Percentiles rank a stretch among this genome's conserved stretches.
Evolutionary conservation across 2,888 invertebrate genomes (phyloP).

Genomic region (Zaprionus bogoriensis): DNA sequence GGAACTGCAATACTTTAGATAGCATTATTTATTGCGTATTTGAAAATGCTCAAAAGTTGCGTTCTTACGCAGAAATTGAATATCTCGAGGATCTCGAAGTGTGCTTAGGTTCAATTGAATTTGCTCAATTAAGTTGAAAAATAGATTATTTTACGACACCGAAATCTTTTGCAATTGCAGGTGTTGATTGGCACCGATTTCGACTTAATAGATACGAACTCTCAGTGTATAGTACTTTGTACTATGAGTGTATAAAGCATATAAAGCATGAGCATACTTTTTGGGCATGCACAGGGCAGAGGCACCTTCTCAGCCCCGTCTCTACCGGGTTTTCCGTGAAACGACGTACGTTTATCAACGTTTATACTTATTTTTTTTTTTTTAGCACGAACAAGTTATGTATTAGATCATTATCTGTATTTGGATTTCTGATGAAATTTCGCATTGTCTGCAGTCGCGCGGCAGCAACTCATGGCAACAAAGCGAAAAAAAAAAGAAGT

Average conservation of each 20-base stretch:
- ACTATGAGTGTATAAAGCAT: not conserved
- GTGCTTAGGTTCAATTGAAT: not conserved
- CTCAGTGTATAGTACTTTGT: not conserved
- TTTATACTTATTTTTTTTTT: slow-evolving; percentile 31
- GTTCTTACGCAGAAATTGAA: not conserved
- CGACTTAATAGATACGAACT: no score
- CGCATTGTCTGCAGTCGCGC: slow-evolving; percentile 70
- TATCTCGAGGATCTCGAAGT: not conserved
- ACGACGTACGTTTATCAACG: slow-evolving; percentile 52
- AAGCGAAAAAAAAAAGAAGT: slow-evolving; percentile 27
- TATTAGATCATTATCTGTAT: slow-evolving; percentile 78
- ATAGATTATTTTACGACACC: not conserved
- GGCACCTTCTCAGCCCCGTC: slow-evolving; percentile 1
- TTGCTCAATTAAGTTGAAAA: not conserved
- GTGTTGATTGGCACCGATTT: no score
- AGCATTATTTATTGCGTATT: not conserved
- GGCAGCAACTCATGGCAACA: slow-evolving; percentile 41
- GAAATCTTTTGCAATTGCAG: slow-evolving; percentile 1
- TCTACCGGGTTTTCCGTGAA: slow-evolving; percentile 30
- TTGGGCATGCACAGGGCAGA: not conserved
- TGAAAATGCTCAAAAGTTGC: not conserved
- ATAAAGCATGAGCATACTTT: not conserved
- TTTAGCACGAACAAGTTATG: slow-evolving; percentile 74
- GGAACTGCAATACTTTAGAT: no score
- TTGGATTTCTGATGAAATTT: slow-evolving; percentile 79